These are phyloP conservation scores for Cryptosula pallasiana DNA, from an alignment of 2,888 invertebrate species.

Conservation along the genomic window DNA sequence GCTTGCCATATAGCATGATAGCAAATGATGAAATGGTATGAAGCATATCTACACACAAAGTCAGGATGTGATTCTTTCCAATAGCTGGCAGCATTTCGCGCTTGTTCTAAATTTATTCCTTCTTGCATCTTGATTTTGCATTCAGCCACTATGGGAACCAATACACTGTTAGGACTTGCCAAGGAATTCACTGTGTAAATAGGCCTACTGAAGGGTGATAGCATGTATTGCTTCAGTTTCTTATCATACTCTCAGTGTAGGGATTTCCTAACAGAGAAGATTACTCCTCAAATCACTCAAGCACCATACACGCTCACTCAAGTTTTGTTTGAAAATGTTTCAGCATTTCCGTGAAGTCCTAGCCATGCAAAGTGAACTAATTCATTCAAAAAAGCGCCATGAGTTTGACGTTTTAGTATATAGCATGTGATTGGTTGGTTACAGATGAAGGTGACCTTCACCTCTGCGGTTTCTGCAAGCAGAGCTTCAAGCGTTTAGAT, in stretches of 20 bases:
- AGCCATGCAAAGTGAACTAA: no score
- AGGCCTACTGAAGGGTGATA: constrained; percentile 11
- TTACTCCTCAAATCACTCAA: no score
- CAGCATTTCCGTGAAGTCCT: no score
- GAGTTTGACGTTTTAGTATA: no score
- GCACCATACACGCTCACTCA: no score
- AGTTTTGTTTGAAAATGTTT: no score
- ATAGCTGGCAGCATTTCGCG: background rate
- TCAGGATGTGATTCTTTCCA: background rate
- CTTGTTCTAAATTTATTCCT: background rate
- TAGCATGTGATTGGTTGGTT: no score
- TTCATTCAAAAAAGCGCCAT: no score
- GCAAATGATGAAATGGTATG: no score
- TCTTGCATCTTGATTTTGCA: background rate
- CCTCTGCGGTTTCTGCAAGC: constrained; percentile 22
- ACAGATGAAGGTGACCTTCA: constrained; percentile 24
- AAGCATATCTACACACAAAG: background rate
- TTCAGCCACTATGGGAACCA: constrained; percentile 21
- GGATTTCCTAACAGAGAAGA: background rate
- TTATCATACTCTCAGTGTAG: background rate
- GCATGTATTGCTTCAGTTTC: background rate
- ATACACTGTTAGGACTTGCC: background rate
- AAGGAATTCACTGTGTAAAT: constrained; percentile 12
- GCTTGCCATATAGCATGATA: background rate
- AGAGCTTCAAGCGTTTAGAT: constrained; percentile 20